These are phyloP conservation scores for Hylyphantes graminicola DNA, from an alignment of 1,140 invertebrate genomes.

Conservation along the genomic window DNA sequence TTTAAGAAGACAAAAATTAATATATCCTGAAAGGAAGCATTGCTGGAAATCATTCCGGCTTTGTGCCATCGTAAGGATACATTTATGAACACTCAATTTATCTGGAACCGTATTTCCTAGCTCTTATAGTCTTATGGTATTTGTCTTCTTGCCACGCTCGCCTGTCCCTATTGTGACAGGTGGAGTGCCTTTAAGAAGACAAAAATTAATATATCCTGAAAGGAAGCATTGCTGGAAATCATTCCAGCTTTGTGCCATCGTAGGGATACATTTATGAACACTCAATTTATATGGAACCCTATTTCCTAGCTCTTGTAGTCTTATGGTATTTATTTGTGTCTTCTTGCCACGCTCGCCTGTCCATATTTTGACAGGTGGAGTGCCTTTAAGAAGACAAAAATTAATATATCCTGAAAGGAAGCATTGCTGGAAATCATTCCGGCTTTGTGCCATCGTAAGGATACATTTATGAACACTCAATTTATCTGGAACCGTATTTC, in stretches of 20 bases:
- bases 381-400: too few relatives aligned
- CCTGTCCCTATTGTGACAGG: background rate
- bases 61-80: conserved; percentile 29
- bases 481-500: too few relatives aligned
- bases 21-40: conserved; percentile 21
- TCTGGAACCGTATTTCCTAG: background rate
- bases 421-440: too few relatives aligned
- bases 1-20: conserved; percentile 25
- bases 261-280: conserved; percentile 22
- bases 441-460: too few relatives aligned
- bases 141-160: conserved; percentile 22
- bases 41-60: background rate
- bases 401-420: too few relatives aligned
- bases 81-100: background rate
- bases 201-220: background rate
- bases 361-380: too few relatives aligned
- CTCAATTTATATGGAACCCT: too few relatives aligned
- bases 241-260: conserved; percentile 1
- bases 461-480: too few relatives aligned
- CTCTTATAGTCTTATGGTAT: background rate
- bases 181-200: conserved; percentile 14
- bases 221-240: background rate
- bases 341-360: too few relatives aligned
- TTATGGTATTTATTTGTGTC: too few relatives aligned
- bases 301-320: too few relatives aligned